Base-by-base conservation (phyloP, 1,140 invertebrate genomes). In the Phenacoccus solenopsis region DNA sequence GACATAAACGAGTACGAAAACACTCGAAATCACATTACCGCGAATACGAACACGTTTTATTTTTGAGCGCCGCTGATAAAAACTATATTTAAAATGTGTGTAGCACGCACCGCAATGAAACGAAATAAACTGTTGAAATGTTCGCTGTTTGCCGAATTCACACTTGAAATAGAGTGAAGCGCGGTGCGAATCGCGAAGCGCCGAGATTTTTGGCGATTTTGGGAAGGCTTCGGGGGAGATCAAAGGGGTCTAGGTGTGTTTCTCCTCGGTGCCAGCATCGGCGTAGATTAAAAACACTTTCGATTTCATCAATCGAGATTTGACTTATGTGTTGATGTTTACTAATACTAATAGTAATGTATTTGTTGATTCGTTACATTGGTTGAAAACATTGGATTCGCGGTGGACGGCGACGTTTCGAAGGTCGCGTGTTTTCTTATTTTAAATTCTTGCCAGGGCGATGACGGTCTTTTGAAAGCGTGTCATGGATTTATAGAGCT, bases 21-120 rank as follows among this genome's bases (percentile, higher is more conserved):
- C 5, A 49, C 38, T 16, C 38, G 38, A n/a, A 49, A 49, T 49
- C 38, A 49, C 38, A 49, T 49, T n/a, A 49, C 38, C 20, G 38
- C 38, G 38, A 49, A 49, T 9, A 49, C 20, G 38, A 49, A 49
- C 38, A 49, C 38, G 38, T 49, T 49, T 49, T 49, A 49, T 49
- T 49, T 49, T 49, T 49, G 20, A 49, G 38, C 38, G 16, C 5
- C 13, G 38, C 22, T 64, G 59, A 64, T 64, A 64, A 64, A 64
- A 64, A 64, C 59, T 64, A 64, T 64, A 64, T 64, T 64, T 64
- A 64, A 64, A 64, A 64, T 64, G 59, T 24, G 25, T 64, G 25
- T 20, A 22, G 21, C 22, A 64, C 25, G 4, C 59, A 16, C 59
- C 25, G 59, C 25, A 64, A 27, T 64, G 25, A 24, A 64, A 64